A percentile compares a stretch with the other conserved stretches of the same genome.
Conservation (phyloP, 1,140 invertebrate genomes). For the Dendrolimus punctatus region DNA sequence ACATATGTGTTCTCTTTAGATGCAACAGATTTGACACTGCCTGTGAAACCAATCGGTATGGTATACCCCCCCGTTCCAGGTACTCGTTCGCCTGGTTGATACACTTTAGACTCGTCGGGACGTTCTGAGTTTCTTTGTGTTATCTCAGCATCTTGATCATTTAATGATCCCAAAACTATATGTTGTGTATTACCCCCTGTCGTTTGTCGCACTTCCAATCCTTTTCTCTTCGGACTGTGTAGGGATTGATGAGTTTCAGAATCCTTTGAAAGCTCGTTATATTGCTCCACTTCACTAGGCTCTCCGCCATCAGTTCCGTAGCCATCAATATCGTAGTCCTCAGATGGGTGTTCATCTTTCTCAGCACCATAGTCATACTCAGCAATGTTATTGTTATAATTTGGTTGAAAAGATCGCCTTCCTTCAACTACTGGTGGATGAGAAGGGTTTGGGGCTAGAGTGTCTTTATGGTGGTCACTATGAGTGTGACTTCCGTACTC, state of each 20-base stretch:
- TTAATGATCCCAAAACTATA: constrained; percentile 69
- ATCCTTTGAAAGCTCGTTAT: constrained; percentile 59
- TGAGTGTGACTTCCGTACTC: constrained; percentile 41
- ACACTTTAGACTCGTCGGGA: constrained; percentile 66
- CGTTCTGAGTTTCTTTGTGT: constrained; percentile 63
- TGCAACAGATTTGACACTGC: constrained; percentile 75
- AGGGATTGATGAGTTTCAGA: constrained; percentile 52
- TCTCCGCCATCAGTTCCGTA: constrained; percentile 58
- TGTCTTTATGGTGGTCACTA: constrained; percentile 42
- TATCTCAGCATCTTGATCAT: constrained; percentile 68
- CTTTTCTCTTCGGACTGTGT: constrained; percentile 41
- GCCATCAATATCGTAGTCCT: constrained; percentile 45
- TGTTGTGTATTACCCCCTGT: constrained; percentile 67
- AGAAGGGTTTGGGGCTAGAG: constrained; percentile 15
- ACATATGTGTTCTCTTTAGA: constrained; percentile 74
- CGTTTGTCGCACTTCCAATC: constrained; percentile 55
- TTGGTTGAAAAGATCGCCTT: constrained; percentile 43
- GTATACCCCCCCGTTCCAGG: constrained; percentile 76
- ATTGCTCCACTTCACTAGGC: constrained; percentile 67
- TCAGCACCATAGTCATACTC: constrained; percentile 51
- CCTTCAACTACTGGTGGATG: constrained; percentile 27
- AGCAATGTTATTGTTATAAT: constrained; percentile 27
- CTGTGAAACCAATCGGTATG: constrained; percentile 79
- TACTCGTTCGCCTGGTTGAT: constrained; percentile 76
- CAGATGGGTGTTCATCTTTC: constrained; percentile 56